Evolutionary conservation across 2,888 invertebrate species (phyloP).

Genomic region (Muscina levida): DNA sequence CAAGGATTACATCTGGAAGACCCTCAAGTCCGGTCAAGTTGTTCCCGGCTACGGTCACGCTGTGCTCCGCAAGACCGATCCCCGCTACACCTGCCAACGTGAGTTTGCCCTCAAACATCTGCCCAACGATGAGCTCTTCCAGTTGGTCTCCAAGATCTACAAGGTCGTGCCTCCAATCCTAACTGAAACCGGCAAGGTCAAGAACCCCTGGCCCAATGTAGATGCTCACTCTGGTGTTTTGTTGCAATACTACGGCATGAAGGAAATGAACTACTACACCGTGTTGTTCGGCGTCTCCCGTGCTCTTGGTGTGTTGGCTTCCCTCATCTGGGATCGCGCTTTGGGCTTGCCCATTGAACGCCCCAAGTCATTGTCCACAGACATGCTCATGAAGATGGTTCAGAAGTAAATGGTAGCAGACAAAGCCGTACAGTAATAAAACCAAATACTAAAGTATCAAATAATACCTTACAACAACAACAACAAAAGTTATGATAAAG

Average conservation of each 20-base stretch:
- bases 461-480: constrained; percentile 38
- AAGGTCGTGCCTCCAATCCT: constrained; percentile 91
- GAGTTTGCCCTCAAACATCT: constrained; percentile 93
- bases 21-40: constrained; percentile 92
- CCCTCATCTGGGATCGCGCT: constrained; percentile 91
- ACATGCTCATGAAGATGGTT: constrained; percentile 80
- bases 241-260: constrained; percentile 91
- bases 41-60: constrained; percentile 95
- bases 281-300: constrained; percentile 94
- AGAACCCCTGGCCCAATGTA: constrained; percentile 97
- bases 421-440: constrained; percentile 48
- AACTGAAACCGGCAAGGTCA: constrained; percentile 90
- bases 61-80: constrained; percentile 93
- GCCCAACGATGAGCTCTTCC: constrained; percentile 89
- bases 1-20: constrained; percentile 98
- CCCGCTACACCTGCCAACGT: constrained; percentile 88
- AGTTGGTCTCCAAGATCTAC: constrained; percentile 90
- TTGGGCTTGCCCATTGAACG: constrained; percentile 91
- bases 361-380: constrained; percentile 90
- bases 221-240: constrained; percentile 94
- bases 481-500: constrained; percentile 44
- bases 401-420: constrained; percentile 74
- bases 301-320: constrained; percentile 89
- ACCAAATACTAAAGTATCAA: constrained; percentile 54
- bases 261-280: constrained; percentile 94